Evolutionary conservation across 1,140 invertebrate genomes (phyloP), one percentile per base, ranked within the genome.

Genomic region (Drosophila sechellia): DNA sequence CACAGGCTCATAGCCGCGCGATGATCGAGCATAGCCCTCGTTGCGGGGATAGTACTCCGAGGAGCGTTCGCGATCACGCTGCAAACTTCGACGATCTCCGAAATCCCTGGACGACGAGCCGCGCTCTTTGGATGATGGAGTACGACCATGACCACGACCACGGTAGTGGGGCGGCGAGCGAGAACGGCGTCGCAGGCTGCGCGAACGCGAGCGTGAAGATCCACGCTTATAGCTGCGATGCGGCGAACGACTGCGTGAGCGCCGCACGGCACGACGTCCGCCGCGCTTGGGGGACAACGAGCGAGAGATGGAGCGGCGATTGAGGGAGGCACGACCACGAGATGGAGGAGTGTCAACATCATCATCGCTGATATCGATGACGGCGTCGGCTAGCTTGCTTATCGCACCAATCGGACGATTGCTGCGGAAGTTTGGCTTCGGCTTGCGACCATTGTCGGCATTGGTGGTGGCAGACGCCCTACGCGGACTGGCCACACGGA

Each of bases 281-380:
- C 52, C 42, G 20, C 11, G 77, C 20, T 81, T 79, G 1, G 66
- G 43, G 1, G 81, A 55, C n/a, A 52, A 0, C 0, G 75, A 66
- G 1, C 39, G 76, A 11, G 80, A 84, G 22, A 13, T 64, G 3
- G 71, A 58, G 13, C 64, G 71, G 3, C 59, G 37, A 17, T 70
- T 75, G 25, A 39, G 13, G 5, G 48, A n/a, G 11, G 8, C 35
- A 17, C 10, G 80, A 53, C 40, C 65, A 35, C 42, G 65, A 2
- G 12, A 5, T 4, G 66, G 31, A 2, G 73, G 60, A n/a, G 35
- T 49, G 25, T 75, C 43, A 31, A 27, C 31, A 5, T 92, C 90
- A 22, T 92, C 91, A 43, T 92, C 91, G 49, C 90, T 92, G n/a
- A 92, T 92, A 20, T 92, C 73, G 4, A 92, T 92, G 34, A 92